Evolutionary conservation across 2,888 invertebrate species (phyloP), one percentile per base, ranked within the genome.

Genomic region (Lomographa bimaculata): DNA sequence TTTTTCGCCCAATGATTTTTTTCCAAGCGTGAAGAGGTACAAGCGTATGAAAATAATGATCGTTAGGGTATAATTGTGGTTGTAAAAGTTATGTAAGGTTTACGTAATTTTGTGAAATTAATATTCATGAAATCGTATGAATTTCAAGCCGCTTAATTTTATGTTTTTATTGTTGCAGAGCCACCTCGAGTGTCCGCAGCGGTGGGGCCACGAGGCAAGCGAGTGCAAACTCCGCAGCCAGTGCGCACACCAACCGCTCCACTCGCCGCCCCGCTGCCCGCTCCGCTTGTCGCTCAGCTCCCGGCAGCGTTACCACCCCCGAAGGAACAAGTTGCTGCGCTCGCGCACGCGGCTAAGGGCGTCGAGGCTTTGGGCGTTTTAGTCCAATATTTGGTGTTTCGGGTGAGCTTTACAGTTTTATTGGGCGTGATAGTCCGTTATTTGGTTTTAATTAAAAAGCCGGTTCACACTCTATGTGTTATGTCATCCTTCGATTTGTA

Each of bases 301-400:
- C 50, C 38, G 54, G 61, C 47, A 53, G 63, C 48, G 56, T 5
- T 38, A 33, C 27, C 63, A 10, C 65, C 66, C 30, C 70, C 73
- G 7, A 67, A 65, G 14, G 79, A 81, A 42, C 83, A 86, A 52
- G 63, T 77, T 4, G 71, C 66, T 5, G 82, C 89, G 27, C 76
- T 90, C 9, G 85, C 90, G 46, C 90, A 90, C 52, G 87, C 90
- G 29, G 83, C 93, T 27, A 92, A 92, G 59, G 94, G 95, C 39
- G 92, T 96, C 34, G 95, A 97, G 79, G 97, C 96, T 21, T 91
- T 97, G 63, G 94, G 95, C 46, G 93, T 95, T 52, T 91, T 97
- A 51, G 93, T 97, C 57, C 95, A 96, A 78, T 96, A 97, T 84
- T 91, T 97, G 71, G 94, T 95, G 62, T 92, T 92, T 75, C 91